phyloP scores from a whole-genome alignment of 2,113 vertebrate species.

The Entelurus aequoreus region DNA sequence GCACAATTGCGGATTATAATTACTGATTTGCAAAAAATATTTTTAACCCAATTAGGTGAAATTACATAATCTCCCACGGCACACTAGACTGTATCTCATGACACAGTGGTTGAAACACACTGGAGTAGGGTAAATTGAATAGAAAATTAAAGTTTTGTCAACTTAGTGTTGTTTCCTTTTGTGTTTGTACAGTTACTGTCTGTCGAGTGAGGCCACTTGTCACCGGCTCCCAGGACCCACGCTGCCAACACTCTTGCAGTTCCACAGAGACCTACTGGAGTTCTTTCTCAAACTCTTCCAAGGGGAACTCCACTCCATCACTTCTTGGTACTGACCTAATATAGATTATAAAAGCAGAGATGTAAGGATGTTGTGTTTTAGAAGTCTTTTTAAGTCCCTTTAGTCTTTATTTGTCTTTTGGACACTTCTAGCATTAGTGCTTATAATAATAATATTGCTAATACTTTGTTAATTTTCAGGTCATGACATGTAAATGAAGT shows the following conservation, averaged over 20 bases:
- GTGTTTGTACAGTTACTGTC: constrained; percentile 58
- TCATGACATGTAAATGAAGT: too few species aligned
- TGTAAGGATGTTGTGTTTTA: neutral
- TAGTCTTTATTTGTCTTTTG: too few species aligned
- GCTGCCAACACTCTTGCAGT: constrained; percentile 66
- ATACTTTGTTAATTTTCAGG: too few species aligned
- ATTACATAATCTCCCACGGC: too few species aligned
- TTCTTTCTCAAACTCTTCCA: constrained; percentile 81
- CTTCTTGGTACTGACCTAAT: constrained; percentile 67
- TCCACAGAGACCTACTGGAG: constrained; percentile 76
- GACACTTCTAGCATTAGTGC: too few species aligned
- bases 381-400: too few species aligned
- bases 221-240: constrained; percentile 73
- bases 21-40: too few species aligned
- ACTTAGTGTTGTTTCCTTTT: neutral
- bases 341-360: neutral
- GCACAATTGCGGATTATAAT: too few species aligned
- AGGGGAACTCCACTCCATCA: constrained; percentile 79
- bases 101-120: too few species aligned
- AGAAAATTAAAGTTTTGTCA: neutral
- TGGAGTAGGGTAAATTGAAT: neutral
- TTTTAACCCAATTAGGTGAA: too few species aligned
- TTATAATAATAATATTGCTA: too few species aligned
- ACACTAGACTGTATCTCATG: too few species aligned
- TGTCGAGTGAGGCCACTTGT: constrained; percentile 71